phyloP scores from a whole-genome alignment of 2,113 vertebrate genomes.

The Falcunculus frontatus region DNA sequence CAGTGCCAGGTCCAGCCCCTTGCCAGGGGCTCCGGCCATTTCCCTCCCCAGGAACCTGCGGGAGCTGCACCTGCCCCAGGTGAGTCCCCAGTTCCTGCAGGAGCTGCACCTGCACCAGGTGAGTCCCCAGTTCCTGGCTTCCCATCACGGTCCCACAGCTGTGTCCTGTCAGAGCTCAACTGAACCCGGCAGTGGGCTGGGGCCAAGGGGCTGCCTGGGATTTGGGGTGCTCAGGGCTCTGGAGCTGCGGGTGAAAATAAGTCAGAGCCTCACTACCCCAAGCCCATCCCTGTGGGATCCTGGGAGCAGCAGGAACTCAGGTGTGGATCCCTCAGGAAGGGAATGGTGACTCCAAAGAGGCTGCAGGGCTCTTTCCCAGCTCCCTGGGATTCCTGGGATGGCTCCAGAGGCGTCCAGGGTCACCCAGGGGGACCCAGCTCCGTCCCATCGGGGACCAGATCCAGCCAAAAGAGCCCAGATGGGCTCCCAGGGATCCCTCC shows the following conservation, averaged over 20 bases:
- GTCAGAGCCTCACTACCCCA: not conserved
- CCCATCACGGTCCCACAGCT: not conserved
- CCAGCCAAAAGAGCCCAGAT: not conserved
- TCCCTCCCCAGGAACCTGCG: not conserved
- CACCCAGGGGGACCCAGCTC: not conserved
- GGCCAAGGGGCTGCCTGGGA: not conserved
- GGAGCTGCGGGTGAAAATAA: not conserved
- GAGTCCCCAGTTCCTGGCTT: not conserved
- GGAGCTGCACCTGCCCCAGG: not conserved
- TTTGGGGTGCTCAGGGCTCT: not conserved
- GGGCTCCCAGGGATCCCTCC: not conserved
- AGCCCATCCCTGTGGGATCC: accelerated
- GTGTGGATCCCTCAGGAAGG: not conserved
- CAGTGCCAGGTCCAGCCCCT: not conserved
- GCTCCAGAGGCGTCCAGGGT: not conserved
- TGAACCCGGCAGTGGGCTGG: too few relatives aligned
- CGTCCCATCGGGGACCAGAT: accelerated
- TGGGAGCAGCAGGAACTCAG: not conserved
- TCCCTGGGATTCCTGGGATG: not conserved
- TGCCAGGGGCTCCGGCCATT: not conserved
- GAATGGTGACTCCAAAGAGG: not conserved
- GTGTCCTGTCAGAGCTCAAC: not conserved
- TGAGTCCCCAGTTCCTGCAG: not conserved
- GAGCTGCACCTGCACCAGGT: too few relatives aligned
- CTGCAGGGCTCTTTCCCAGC: not conserved